phyloP scores from a whole-genome alignment of 2,888 invertebrate genomes.

The Hirtodrosophila histrioides region DNA sequence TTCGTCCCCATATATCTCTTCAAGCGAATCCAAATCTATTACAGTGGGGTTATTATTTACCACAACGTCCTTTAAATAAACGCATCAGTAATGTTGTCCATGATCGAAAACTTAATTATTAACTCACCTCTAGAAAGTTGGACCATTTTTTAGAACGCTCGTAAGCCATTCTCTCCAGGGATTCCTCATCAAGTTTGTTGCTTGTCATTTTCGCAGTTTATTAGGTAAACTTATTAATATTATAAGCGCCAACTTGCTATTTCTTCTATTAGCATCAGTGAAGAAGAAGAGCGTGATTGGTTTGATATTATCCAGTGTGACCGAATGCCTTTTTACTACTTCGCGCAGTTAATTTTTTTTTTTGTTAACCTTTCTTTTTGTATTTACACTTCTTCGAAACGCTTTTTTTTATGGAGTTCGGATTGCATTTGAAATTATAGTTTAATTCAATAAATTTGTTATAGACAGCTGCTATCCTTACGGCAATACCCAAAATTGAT shows the following conservation, averaged over 20 bases:
- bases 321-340: too few species aligned
- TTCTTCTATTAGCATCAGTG: too few species aligned
- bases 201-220: constrained; percentile 38
- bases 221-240: background rate
- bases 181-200: constrained; percentile 49
- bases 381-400: background rate
- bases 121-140: constrained; percentile 65
- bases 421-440: too few species aligned
- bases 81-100: background rate
- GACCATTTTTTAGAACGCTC: constrained; percentile 81
- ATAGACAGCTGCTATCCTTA: too few species aligned
- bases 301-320: too few species aligned
- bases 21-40: constrained; percentile 17
- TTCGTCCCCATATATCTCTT: constrained; percentile 40
- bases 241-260: background rate
- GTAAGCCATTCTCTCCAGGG: constrained; percentile 62
- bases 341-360: too few species aligned
- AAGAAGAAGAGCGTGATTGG: too few species aligned
- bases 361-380: background rate
- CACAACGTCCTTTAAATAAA: constrained; percentile 26
- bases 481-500: too few species aligned
- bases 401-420: too few species aligned
- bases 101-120: background rate
- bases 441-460: too few species aligned
- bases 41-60: constrained; percentile 36